Percentiles rank a stretch among this genome's conserved stretches.
Evolutionary conservation across 2,113 vertebrate species (phyloP).

Genomic region (Pachyramphus minor): DNA sequence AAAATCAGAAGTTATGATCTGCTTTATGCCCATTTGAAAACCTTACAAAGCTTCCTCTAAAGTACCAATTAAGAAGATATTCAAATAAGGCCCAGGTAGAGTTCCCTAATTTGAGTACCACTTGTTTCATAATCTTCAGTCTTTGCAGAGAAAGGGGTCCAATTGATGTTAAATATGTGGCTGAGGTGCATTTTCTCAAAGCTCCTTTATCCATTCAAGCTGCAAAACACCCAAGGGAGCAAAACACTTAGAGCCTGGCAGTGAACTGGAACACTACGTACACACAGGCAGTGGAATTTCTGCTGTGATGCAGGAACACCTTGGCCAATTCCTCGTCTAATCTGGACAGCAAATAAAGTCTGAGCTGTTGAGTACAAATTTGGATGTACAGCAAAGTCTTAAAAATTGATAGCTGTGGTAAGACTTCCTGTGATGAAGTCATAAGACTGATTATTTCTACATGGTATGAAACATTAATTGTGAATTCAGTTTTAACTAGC

Average conservation of each 20-base stretch:
- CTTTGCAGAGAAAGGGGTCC: not conserved
- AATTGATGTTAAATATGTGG: not conserved
- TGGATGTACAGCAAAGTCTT: not conserved
- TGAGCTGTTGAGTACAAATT: not conserved
- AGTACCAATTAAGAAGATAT: not conserved
- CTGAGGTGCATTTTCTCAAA: not conserved
- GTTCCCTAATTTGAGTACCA: not conserved
- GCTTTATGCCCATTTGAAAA: not conserved
- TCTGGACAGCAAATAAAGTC: not conserved
- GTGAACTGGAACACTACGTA: not conserved
- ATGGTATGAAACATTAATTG: not conserved
- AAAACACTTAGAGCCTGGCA: not conserved
- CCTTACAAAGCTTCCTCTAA: not conserved
- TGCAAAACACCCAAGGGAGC: not conserved
- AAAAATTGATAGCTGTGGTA: not conserved
- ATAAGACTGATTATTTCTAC: not conserved
- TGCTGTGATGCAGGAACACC: not conserved
- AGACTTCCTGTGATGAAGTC: not conserved
- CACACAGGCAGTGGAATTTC: not conserved
- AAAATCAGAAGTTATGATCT: not conserved
- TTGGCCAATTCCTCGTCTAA: not conserved
- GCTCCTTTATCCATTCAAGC: not conserved
- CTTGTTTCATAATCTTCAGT: not conserved
- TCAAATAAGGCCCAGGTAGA: not conserved
- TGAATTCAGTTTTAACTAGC: not conserved